Base-by-base conservation (phyloP, 2,888 invertebrate species). In the Ctenicera cuprea region DNA sequence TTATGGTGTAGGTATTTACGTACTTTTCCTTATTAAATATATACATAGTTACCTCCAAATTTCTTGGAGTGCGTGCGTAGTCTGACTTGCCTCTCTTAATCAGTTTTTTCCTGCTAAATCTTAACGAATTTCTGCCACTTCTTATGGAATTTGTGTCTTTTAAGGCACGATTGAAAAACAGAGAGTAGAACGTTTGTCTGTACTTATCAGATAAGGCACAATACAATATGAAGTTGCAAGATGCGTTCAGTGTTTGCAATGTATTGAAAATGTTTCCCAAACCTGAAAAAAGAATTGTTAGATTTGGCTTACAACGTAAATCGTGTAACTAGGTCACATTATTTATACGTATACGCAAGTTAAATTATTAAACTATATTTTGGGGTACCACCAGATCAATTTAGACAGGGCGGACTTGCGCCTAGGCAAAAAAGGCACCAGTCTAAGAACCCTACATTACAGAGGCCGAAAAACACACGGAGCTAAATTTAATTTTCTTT, bases 141-240 rank as follows among this genome's bases (percentile, higher is more conserved):
- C 43, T 52, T 18, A 82, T 77, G 16, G 82, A 78, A 16, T 84
- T 78, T 9, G 85, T 83, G 65, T 86, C 86, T 50, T 83, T 77
- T 43, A 82, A 78, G 45, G 77, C 79, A 14, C 84, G 80, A 16
- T 81, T 80, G 79, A 84, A 85, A 75, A 86, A 86, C 20, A 87
- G 76, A 65, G 83, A 76, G 72, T 78, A 83, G 77, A 87, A 86
- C 14, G 92, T 93, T 78, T 89, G 89, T 52, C 94, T 88, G 86
- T 94, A 94, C 81, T 93, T 92, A 82, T 92, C 92, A 77, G 93
- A 93, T 83, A 95, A 90, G 54, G 92, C 91, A 80, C 94, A 94
- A 85, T 94, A 95, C 73, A 95, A 88, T 78, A 95, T 88, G 86
- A 95, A 95, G 87, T 95, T 95, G 61, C 91, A 91, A 0, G 94